Evolutionary conservation across 2,888 invertebrate genomes (phyloP).

Genomic region (Oxycera nigricornis): DNA sequence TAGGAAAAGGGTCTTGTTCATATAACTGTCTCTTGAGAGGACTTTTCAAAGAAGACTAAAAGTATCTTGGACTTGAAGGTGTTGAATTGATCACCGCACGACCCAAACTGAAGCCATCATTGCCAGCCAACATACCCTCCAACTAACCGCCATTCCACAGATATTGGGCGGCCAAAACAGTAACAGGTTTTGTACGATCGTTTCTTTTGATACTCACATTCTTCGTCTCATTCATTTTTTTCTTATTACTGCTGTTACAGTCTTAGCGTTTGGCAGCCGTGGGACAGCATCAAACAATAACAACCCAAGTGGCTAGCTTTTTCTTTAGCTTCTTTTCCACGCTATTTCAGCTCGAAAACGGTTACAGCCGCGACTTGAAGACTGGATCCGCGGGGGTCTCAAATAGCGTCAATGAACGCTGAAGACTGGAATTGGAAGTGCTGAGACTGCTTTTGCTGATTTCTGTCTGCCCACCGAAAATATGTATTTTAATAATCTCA

Average conservation of each 20-base stretch:
- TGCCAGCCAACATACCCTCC: too few species aligned
- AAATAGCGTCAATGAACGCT: not conserved
- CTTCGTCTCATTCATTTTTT: not conserved
- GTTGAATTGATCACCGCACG: too few species aligned
- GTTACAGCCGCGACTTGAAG: too few species aligned
- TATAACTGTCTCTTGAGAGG: too few species aligned
- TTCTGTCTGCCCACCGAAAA: conserved; percentile 3
- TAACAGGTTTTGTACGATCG: not conserved
- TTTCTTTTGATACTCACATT: not conserved
- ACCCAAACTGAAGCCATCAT: too few species aligned
- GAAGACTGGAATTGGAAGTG: not conserved
- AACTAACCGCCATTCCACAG: too few species aligned
- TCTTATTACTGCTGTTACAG: not conserved
- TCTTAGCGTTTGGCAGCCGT: not conserved
- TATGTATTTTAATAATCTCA: conserved; percentile 42
- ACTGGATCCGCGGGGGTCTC: too few species aligned
- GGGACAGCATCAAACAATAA: not conserved
- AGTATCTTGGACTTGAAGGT: too few species aligned
- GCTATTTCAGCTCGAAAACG: not conserved
- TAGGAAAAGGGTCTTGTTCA: too few species aligned
- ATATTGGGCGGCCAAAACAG: not conserved
- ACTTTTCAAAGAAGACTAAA: too few species aligned
- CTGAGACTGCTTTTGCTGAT: not conserved
- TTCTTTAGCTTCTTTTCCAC: not conserved
- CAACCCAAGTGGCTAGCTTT: not conserved